Conservation (phyloP, 2,797 vertebrate species). For the Coilia nasus region DNA sequence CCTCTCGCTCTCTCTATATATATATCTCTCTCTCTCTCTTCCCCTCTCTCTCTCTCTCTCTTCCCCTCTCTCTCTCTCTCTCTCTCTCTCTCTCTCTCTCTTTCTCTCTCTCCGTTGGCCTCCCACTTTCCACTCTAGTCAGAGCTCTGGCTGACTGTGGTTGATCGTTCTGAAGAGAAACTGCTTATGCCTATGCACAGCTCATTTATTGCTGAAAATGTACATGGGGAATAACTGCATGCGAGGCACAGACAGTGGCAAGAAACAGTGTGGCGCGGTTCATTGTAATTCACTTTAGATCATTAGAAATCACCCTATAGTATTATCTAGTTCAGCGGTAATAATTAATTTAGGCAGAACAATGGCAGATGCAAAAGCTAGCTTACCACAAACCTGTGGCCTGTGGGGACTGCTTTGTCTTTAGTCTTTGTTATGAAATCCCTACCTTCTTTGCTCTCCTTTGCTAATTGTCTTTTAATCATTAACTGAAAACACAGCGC, state of each 20-base stretch:
- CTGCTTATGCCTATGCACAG: too few relatives aligned
- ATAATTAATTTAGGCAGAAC: constrained; percentile 4
- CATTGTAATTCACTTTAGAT: neutral
- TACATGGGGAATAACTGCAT: neutral
- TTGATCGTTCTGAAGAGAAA: too few relatives aligned
- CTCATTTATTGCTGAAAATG: neutral
- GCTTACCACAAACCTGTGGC: neutral
- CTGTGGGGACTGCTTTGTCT: neutral
- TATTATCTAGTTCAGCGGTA: neutral
- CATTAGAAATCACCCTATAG: neutral
- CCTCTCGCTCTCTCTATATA: too few relatives aligned
- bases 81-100: too few relatives aligned
- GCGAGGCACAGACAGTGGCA: neutral
- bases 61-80: neutral
- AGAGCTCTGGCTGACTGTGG: too few relatives aligned
- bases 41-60: neutral
- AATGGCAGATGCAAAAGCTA: neutral
- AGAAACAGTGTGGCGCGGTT: neutral
- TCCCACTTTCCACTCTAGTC: too few relatives aligned
- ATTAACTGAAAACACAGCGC: neutral
- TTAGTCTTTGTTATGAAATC: neutral
- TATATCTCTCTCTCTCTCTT: too few relatives aligned
- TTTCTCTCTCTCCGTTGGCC: too few relatives aligned
- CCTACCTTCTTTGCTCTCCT: neutral
- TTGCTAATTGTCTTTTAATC: neutral